phyloP scores from a whole-genome alignment of 2,113 vertebrate genomes.

The Caranx melampygus region DNA sequence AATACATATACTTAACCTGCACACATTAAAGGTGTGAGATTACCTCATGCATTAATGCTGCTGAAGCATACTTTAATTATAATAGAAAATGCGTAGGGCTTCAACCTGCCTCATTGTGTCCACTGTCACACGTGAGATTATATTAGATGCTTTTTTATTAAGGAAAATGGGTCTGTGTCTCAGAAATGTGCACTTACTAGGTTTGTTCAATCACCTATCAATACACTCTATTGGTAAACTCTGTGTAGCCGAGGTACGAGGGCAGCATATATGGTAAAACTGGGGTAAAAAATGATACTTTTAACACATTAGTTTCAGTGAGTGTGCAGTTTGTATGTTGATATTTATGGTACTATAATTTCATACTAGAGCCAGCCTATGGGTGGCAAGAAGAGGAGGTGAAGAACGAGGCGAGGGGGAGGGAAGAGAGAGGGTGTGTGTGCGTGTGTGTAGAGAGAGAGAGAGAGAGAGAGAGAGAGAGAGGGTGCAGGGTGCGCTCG shows the following conservation, averaged over 20 bases:
- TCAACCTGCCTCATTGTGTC: too few relatives aligned
- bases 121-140: too few relatives aligned
- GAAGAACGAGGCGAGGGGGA: constrained; percentile 64
- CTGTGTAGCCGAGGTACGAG: neutral
- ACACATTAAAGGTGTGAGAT: neutral
- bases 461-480: constrained; percentile 49
- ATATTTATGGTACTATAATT: constrained; percentile 2
- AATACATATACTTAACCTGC: neutral
- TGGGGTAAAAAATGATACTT: neutral
- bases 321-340: neutral
- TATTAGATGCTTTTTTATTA: neutral
- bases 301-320: neutral
- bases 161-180: neutral
- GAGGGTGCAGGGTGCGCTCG: constrained; percentile 53
- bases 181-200: too few relatives aligned
- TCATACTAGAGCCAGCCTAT: constrained; percentile 28
- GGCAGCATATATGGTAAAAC: neutral
- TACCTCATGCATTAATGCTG: neutral
- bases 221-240: neutral
- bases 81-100: neutral
- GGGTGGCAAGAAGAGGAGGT: constrained; percentile 70
- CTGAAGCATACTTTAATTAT: neutral
- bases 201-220: constrained; percentile 1
- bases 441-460: constrained; percentile 7
- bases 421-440: constrained; percentile 55